Base-by-base conservation (phyloP, 2,113 vertebrate species). In the Nibea albiflora region DNA sequence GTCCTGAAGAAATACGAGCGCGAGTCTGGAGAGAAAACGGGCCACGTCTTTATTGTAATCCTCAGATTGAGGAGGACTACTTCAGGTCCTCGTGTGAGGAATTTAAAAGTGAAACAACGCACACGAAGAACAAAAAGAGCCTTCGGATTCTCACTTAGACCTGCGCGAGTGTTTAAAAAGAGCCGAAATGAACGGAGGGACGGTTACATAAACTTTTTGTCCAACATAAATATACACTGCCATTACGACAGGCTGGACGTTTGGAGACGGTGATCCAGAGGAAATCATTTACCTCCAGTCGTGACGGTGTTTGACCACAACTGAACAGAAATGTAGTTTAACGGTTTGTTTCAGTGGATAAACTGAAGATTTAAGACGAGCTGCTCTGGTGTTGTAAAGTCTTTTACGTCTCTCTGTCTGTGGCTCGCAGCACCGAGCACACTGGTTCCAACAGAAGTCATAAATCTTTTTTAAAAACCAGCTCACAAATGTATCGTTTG, bases 181-280 rank as follows among this genome's bases (percentile, higher is more conserved):
- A 65, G 49, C 56, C 35, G 60, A 65, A 60, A 73, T 20, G 28
- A 4, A 74, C 31, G 11, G 26, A 67, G 61, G 39, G 26, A 35
- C 3, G 0, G 7, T 57, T 83, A 20, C 63, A 80, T 71, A 90
- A 76, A 85, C 57, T 39, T 39, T 56, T 73, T 9, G n/a, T 63
- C 57, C 44, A 35, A 64, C 47, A 57, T 92, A 82, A 85, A 88
- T 64, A 86, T 0, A 20, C 56, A n/a, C 8, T 0, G 2, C n/a
- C n/a, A 10, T n/a, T n/a, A 44, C 19, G 4, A n/a, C n/a, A 35
- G 12, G 11, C 15, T 1, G 49, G 57, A 60, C 9, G 42, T 42
- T 35, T 28, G 17, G 42, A 49, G 28, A 47, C 35, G 67, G 10
- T 22, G 67, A 20, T n/a, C 46, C 0, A n/a, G 22, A 20, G 8